phyloP scores from a whole-genome alignment of 2,113 vertebrate genomes.

The Solea senegalensis region DNA sequence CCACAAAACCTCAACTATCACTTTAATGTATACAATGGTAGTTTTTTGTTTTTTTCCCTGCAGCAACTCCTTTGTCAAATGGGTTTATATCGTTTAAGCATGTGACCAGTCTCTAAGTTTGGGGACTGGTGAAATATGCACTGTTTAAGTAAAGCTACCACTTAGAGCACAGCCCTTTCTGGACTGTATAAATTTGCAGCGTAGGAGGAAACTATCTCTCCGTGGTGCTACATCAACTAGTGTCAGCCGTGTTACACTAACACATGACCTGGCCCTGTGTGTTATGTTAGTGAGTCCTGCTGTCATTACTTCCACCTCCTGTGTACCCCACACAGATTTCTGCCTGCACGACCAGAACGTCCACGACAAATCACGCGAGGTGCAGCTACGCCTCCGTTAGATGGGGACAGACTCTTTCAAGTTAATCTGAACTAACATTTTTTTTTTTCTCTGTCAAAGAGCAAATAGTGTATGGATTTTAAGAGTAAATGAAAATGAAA shows the following conservation, averaged over 20 bases:
- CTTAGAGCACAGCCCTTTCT: conserved; percentile 3
- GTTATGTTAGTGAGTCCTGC: conserved; percentile 5
- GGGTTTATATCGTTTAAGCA: not conserved
- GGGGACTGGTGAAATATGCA: conserved; percentile 9
- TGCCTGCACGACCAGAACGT: conserved; percentile 6
- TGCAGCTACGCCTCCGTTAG: not conserved
- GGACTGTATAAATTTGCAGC: not conserved
- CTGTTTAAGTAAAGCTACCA: conserved; percentile 14
- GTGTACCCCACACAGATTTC: not conserved
- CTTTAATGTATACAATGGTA: no score
- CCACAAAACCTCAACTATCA: no score
- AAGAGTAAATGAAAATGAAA: conserved; percentile 5
- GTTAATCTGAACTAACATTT: not conserved
- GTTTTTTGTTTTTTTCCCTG: no score
- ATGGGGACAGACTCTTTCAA: not conserved
- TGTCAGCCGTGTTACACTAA: conserved; percentile 17
- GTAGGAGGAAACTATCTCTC: not conserved
- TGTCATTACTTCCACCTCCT: conserved; percentile 19
- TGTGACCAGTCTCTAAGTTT: not conserved
- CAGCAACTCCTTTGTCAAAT: no score
- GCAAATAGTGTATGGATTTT: not conserved
- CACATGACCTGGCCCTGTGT: not conserved
- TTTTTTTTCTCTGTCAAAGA: not conserved
- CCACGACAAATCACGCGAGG: not conserved
- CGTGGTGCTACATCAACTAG: conserved; percentile 12